Evolutionary conservation across 2,797 vertebrate species (phyloP).

Genomic region (Eutrigla gurnardus): DNA sequence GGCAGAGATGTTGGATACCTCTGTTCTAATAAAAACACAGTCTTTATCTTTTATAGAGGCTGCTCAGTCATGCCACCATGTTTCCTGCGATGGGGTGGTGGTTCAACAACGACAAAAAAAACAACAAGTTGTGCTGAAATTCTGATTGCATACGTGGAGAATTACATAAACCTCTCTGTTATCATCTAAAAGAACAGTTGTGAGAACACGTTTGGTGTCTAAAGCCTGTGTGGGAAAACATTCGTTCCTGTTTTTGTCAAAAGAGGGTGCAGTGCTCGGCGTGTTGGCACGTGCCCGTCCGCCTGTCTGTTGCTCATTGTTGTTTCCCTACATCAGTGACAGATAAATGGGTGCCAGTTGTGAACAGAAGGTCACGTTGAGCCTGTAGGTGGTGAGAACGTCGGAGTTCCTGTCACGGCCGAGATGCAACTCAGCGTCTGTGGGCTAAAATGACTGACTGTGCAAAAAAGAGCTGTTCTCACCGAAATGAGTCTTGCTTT

Average conservation of each 20-base stretch:
- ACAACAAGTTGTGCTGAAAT: slow-evolving; percentile 48
- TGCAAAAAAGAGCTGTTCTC: slow-evolving; percentile 46
- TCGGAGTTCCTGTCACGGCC: slow-evolving; percentile 53
- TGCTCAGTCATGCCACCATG: slow-evolving; percentile 68
- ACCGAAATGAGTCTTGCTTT: slow-evolving; percentile 42
- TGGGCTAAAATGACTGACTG: slow-evolving; percentile 58
- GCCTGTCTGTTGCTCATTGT: slow-evolving; percentile 52
- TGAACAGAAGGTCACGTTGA: slow-evolving; percentile 46
- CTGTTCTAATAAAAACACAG: slow-evolving; percentile 54
- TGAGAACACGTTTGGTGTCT: slow-evolving; percentile 71
- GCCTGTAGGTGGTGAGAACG: slow-evolving; percentile 57
- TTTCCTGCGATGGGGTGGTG: slow-evolving; percentile 60
- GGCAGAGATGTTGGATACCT: slow-evolving; percentile 47
- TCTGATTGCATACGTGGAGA: slow-evolving; percentile 58
- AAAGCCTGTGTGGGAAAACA: slow-evolving; percentile 76
- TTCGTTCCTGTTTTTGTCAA: slow-evolving; percentile 54
- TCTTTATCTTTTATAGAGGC: slow-evolving; percentile 68
- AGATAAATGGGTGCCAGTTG: slow-evolving; percentile 53
- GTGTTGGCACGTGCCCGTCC: slow-evolving; percentile 73
- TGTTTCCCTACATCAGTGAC: slow-evolving; percentile 54
- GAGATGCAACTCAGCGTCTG: slow-evolving; percentile 66
- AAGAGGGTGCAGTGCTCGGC: slow-evolving; percentile 75
- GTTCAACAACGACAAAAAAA: slow-evolving; percentile 36
- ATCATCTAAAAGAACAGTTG: slow-evolving; percentile 63
- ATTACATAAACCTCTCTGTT: slow-evolving; percentile 65